A percentile compares a stretch with the other conserved stretches of the same genome.
Evolutionary conservation across 1,140 invertebrate species (phyloP).

Genomic region (Drosophila rhopaloa): DNA sequence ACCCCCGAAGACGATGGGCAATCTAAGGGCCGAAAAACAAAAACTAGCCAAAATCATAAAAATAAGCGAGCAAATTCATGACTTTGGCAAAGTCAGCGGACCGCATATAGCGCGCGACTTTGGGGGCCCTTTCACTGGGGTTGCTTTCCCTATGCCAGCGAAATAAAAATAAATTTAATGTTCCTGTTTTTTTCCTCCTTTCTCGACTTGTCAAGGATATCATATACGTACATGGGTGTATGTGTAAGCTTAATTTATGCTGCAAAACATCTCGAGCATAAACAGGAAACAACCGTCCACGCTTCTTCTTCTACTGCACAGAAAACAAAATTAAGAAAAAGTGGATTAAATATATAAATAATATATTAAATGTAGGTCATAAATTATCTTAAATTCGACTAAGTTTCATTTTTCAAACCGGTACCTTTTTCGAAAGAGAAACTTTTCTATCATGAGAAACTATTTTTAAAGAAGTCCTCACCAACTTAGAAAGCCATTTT

Average conservation of each 20-base stretch:
- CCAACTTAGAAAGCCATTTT: no score
- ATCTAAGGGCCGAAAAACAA: constrained; percentile 63
- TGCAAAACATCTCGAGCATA: constrained; percentile 76
- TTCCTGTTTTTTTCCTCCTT: constrained; percentile 68
- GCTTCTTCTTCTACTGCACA: constrained; percentile 20
- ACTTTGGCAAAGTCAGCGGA: constrained; percentile 70
- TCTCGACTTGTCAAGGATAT: constrained; percentile 58
- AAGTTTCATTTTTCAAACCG: no score
- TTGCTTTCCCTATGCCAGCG: constrained; percentile 43
- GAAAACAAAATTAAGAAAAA: background rate
- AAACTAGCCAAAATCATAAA: constrained; percentile 79
- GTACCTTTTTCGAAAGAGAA: no score
- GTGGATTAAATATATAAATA: background rate
- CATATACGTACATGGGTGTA: constrained; percentile 38
- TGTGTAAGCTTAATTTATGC: constrained; percentile 73
- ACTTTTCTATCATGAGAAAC: no score
- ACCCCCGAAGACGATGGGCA: constrained; percentile 35
- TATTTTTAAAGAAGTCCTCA: no score
- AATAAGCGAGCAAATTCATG: constrained; percentile 76
- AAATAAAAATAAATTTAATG: constrained; percentile 84
- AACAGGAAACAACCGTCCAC: constrained; percentile 71
- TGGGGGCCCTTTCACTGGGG: constrained; percentile 52
- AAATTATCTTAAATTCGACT: no score
- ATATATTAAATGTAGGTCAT: background rate
- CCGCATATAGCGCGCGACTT: constrained; percentile 68